Percentiles rank a stretch among this genome's conserved stretches.
Evolutionary conservation across 2,888 invertebrate species (phyloP).

Genomic region (Scelioninae gen. 2): DNA sequence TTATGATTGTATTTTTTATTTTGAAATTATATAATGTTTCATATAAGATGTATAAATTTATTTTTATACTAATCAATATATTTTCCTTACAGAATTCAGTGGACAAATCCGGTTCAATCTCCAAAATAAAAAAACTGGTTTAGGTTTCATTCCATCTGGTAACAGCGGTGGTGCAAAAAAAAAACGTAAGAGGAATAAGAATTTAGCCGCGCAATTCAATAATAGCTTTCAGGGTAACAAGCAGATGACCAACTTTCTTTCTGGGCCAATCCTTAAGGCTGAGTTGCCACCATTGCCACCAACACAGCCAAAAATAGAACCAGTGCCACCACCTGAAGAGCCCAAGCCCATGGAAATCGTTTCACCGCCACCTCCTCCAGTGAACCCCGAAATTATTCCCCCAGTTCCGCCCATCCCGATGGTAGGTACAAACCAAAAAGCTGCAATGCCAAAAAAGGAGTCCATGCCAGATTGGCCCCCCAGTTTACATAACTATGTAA

Average conservation of each 20-base stretch:
- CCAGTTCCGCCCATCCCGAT: constrained; percentile 55
- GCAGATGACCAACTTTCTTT: constrained; percentile 62
- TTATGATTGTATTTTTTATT: too few species aligned
- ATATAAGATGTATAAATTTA: too few species aligned
- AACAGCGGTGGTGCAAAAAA: constrained; percentile 81
- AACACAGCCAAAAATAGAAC: constrained; percentile 75
- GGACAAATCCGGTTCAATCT: constrained; percentile 73
- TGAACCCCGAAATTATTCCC: constrained; percentile 62
- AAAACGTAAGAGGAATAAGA: constrained; percentile 85
- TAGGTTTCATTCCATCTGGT: constrained; percentile 69
- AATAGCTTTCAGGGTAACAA: constrained; percentile 73
- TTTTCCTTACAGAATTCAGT: constrained; percentile 68
- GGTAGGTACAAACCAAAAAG: constrained; percentile 63
- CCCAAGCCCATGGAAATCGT: constrained; percentile 72
- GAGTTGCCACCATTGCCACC: constrained; percentile 77
- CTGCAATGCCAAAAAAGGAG: constrained; percentile 59
- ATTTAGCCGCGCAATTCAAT: constrained; percentile 74
- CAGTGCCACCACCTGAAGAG: constrained; percentile 77
- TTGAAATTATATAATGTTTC: too few species aligned
- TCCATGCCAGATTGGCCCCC: constrained; percentile 87
- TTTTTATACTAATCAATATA: constrained; percentile 10
- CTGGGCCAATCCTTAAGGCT: constrained; percentile 67
- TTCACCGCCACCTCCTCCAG: constrained; percentile 64
- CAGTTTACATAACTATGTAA: constrained; percentile 89
- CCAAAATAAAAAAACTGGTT: constrained; percentile 74